phyloP scores from a whole-genome alignment of 2,888 invertebrate species.

The Biston stratarius region DNA sequence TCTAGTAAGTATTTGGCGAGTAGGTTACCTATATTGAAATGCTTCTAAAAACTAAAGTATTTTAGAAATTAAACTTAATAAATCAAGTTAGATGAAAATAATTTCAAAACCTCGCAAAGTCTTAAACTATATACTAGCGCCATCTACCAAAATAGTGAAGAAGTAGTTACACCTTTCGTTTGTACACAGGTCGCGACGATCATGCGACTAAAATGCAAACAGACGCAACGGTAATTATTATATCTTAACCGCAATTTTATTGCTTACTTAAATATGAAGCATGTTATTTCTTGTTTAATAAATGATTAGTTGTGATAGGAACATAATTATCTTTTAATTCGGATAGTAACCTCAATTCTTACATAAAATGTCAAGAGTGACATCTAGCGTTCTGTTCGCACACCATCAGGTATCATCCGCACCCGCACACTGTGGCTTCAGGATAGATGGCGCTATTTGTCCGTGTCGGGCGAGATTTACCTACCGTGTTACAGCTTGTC shows the following conservation, averaged over 20 bases:
- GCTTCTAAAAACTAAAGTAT: background rate
- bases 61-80: background rate
- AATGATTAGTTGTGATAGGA: no score
- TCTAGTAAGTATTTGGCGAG: no score
- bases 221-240: no score
- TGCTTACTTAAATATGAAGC: no score
- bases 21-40: no score
- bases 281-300: no score
- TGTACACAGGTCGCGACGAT: background rate
- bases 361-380: constrained; percentile 39
- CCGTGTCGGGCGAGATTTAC: constrained; percentile 62
- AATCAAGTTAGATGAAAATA: background rate
- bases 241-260: no score
- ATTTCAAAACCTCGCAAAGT: background rate
- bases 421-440: constrained; percentile 65
- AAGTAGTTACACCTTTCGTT: constrained; percentile 45
- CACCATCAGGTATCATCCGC: constrained; percentile 57
- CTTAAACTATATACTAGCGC: constrained; percentile 42
- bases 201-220: background rate
- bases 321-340: no score
- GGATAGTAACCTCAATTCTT: no score
- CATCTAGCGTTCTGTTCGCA: constrained; percentile 57
- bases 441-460: constrained; percentile 83
- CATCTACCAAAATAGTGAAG: constrained; percentile 48
- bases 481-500: constrained; percentile 71